Evolutionary conservation across 1,140 invertebrate species (phyloP).

Genomic region (Drosophila busckii): DNA sequence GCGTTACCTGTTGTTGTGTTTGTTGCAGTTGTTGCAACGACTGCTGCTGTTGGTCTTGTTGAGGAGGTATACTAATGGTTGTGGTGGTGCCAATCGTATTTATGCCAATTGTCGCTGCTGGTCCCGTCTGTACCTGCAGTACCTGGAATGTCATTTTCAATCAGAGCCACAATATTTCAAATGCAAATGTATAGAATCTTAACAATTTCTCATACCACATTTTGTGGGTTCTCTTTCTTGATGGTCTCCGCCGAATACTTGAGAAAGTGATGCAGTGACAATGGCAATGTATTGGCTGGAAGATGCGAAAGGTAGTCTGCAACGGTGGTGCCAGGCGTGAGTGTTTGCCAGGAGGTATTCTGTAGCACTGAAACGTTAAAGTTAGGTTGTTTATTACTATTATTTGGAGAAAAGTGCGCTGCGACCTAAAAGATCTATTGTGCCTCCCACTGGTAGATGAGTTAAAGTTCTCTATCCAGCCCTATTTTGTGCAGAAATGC

Average conservation of each 20-base stretch:
- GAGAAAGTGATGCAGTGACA: conserved; percentile 90
- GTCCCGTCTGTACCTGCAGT: conserved; percentile 75
- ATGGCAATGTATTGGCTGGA: conserved; percentile 85
- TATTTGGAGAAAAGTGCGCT: neutral
- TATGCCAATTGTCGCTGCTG: conserved; percentile 69
- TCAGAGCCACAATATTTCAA: neutral
- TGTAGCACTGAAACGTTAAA: conserved; percentile 57
- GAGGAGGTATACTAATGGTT: conserved; percentile 77
- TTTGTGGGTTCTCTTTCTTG: conserved; percentile 83
- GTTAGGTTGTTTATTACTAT: neutral
- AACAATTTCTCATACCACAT: conserved; percentile 75
- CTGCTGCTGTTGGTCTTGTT: conserved; percentile 52
- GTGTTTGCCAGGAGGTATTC: conserved; percentile 85
- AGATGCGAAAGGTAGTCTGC: conserved; percentile 89
- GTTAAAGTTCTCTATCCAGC: no score
- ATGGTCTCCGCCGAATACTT: conserved; percentile 90
- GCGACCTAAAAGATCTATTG: no score
- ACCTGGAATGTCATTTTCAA: conserved; percentile 25
- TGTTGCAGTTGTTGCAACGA: conserved; percentile 40
- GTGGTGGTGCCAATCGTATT: conserved; percentile 73
- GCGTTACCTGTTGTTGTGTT: conserved; percentile 32
- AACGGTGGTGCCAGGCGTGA: conserved; percentile 87
- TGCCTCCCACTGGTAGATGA: no score
- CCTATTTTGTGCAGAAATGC: no score
- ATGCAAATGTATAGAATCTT: no score